Percentiles rank a stretch among this genome's conserved stretches.
These are phyloP conservation scores for Sebastes flavidus DNA, from an alignment of 2,797 vertebrate species.

Conservation along the genomic window DNA sequence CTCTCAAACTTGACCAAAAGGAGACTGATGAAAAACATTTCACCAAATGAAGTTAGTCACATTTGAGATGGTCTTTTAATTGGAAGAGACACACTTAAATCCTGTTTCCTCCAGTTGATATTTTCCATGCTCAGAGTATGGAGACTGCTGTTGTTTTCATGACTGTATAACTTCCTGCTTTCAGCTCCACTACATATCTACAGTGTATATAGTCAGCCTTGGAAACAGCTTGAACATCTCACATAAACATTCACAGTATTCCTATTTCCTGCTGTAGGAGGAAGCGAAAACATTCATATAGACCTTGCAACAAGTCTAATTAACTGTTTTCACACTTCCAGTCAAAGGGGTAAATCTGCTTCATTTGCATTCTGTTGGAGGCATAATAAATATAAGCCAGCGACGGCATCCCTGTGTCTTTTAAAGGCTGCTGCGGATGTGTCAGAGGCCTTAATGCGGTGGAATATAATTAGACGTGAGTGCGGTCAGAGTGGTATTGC, in stretches of 20 bases:
- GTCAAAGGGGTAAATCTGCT: conserved; percentile 50
- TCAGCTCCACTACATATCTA: conserved; percentile 23
- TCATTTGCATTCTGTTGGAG: conserved; percentile 55
- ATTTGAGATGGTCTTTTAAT: conserved; percentile 18
- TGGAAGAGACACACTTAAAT: conserved; percentile 21
- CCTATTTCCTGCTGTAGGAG: conserved; percentile 32
- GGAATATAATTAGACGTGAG: conserved; percentile 65
- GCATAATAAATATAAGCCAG: conserved; percentile 34
- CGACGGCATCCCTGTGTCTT: conserved; percentile 30
- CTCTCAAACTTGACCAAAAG: conserved; percentile 12
- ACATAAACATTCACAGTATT: conserved; percentile 11
- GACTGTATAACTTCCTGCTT: conserved; percentile 24
- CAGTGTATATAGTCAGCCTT: conserved; percentile 26
- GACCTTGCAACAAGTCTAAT: conserved; percentile 47
- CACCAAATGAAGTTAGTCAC: conserved; percentile 17
- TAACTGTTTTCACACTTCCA: conserved; percentile 59
- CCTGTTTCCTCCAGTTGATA: background rate
- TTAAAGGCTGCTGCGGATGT: conserved; percentile 37
- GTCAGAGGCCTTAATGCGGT: conserved; percentile 47
- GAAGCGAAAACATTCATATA: conserved; percentile 18
- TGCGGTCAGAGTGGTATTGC: conserved; percentile 31
- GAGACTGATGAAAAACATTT: conserved; percentile 10
- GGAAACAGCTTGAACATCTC: conserved; percentile 20
- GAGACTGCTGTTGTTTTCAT: conserved; percentile 11
- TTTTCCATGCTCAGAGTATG: background rate